Conservation (phyloP, 2,797 vertebrate genomes). For the Cirrhinus mrigala region DNA sequence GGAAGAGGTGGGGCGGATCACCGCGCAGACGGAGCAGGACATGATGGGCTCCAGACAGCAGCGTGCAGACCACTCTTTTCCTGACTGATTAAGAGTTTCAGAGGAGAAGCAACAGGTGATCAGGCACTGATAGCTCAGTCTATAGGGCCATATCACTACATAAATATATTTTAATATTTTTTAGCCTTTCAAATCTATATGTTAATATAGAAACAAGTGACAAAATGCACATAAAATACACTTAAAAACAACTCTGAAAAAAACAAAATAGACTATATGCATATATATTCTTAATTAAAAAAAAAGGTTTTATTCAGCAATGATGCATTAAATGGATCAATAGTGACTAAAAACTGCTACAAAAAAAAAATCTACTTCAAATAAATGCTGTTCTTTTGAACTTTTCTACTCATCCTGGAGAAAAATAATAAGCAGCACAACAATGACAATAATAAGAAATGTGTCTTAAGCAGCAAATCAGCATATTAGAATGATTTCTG, state of each 20-base stretch:
- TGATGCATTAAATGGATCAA: too few relatives aligned
- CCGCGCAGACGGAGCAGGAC: background rate
- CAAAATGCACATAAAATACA: background rate
- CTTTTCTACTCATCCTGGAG: too few relatives aligned
- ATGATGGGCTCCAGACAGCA: slow-evolving; percentile 19
- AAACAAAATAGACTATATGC: background rate
- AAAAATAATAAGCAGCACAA: too few relatives aligned
- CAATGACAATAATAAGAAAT: background rate
- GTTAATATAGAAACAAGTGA: background rate
- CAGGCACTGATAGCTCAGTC: background rate
- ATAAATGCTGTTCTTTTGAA: too few relatives aligned
- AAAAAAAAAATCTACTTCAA: too few relatives aligned
- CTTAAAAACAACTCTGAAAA: background rate
- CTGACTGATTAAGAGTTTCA: background rate
- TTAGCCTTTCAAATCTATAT: background rate
- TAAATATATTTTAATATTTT: background rate
- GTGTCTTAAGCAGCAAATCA: background rate
- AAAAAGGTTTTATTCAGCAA: too few relatives aligned
- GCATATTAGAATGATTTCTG: background rate
- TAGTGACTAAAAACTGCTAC: too few relatives aligned
- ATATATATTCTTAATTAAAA: background rate
- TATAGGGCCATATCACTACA: background rate
- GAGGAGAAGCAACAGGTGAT: background rate
- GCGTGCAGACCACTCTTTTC: background rate
- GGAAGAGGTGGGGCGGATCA: slow-evolving; percentile 31